Evolutionary conservation across 2,797 vertebrate species (phyloP).

Genomic region (Coranthus polyacanthus): DNA sequence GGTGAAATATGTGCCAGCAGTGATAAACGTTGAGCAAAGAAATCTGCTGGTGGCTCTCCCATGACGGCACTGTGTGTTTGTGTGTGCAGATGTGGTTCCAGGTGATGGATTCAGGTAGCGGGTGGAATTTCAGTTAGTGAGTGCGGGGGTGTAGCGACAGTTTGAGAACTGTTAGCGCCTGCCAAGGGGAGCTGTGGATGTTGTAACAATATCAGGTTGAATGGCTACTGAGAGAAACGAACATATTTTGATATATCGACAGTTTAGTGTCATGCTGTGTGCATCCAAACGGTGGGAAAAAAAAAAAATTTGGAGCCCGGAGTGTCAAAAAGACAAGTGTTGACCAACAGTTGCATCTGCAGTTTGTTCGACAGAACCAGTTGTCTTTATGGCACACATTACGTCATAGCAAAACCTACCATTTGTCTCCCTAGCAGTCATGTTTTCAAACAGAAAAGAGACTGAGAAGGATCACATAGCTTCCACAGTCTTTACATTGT

Average conservation of each 20-base stretch:
- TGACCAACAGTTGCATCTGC: constrained; percentile 12
- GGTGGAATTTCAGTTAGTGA: constrained; percentile 69
- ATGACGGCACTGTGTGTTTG: constrained; percentile 65
- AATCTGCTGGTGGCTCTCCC: constrained; percentile 77
- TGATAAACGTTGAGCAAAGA: constrained; percentile 63
- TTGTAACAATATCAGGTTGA: constrained; percentile 58
- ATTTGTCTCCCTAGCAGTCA: constrained; percentile 36
- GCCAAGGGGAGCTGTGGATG: constrained; percentile 56
- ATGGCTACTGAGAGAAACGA: constrained; percentile 35
- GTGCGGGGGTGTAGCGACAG: constrained; percentile 71
- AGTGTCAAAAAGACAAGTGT: constrained; percentile 44
- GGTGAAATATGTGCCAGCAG: constrained; percentile 61
- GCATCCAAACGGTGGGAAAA: not conserved
- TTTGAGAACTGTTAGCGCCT: constrained; percentile 73
- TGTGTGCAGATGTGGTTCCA: constrained; percentile 38
- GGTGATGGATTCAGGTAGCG: constrained; percentile 57
- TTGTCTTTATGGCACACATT: constrained; percentile 36
- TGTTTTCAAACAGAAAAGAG: constrained; percentile 11
- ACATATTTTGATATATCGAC: constrained; percentile 21
- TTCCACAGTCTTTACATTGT: no score
- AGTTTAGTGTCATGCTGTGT: constrained; percentile 13
- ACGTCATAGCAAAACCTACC: constrained; percentile 28
- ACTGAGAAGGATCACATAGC: not conserved
- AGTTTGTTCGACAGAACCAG: constrained; percentile 19
- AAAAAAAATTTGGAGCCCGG: constrained; percentile 33